phyloP scores from a whole-genome alignment of 2,888 invertebrate species.

The Lochmaea crataegi region DNA sequence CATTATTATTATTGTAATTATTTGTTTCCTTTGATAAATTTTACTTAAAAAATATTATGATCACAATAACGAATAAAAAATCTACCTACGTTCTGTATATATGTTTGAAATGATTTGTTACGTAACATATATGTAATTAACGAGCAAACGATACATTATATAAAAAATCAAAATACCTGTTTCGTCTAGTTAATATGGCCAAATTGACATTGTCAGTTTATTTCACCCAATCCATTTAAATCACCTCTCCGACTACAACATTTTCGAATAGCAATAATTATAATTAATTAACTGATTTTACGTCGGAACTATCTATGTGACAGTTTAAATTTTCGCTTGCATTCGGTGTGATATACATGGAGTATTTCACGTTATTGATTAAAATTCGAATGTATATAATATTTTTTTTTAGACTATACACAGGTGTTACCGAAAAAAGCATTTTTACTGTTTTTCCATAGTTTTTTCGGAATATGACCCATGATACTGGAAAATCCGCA shows the following conservation, averaged over 20 bases:
- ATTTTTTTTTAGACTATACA: too few species aligned
- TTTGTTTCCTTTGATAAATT: too few species aligned
- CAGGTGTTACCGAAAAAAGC: too few species aligned
- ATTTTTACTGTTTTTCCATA: too few species aligned
- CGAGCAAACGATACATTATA: background rate
- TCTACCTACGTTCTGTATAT: too few species aligned
- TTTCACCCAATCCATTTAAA: constrained; percentile 15
- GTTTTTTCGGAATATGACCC: too few species aligned
- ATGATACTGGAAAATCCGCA: too few species aligned
- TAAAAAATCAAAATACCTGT: constrained; percentile 15
- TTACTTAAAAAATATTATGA: too few species aligned
- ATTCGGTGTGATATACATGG: background rate
- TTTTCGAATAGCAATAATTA: constrained; percentile 14
- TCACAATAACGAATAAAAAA: too few species aligned
- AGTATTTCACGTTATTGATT: too few species aligned
- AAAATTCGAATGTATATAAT: too few species aligned
- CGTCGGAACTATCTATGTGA: constrained; percentile 9
- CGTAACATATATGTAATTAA: constrained; percentile 25
- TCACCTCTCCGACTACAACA: background rate
- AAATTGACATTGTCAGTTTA: constrained; percentile 20
- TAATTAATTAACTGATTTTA: constrained; percentile 15
- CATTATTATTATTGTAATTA: too few species aligned
- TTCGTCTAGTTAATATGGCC: constrained; percentile 3
- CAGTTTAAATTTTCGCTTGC: constrained; percentile 9
- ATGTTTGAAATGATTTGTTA: constrained; percentile 8